phyloP scores from a whole-genome alignment of 2,113 vertebrate genomes.

The Gavialis gangeticus region DNA sequence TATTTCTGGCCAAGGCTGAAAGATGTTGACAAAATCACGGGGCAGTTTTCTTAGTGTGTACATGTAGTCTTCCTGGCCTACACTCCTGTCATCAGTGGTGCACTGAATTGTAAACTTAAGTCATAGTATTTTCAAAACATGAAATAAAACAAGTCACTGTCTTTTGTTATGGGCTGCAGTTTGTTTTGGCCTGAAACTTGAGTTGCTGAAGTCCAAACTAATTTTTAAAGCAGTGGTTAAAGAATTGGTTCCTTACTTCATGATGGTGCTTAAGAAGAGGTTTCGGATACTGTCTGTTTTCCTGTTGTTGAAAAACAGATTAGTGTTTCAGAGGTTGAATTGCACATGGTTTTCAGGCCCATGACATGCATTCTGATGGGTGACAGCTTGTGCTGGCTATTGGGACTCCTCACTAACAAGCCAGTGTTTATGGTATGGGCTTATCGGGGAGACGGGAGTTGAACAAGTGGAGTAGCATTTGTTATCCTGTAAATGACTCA shows the following conservation, averaged over 20 bases:
- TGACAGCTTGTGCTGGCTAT: rapidly evolving
- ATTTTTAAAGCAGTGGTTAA: not conserved
- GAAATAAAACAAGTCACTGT: not conserved
- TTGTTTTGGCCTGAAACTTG: slow-evolving; percentile 13
- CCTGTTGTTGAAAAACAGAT: not conserved
- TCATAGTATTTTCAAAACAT: not conserved
- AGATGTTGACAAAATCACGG: not conserved
- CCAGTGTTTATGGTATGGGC: rapidly evolving
- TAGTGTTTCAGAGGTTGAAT: not conserved
- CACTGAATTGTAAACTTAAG: not conserved
- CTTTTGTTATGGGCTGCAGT: not conserved
- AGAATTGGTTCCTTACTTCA: slow-evolving; percentile 1
- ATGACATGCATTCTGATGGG: not conserved
- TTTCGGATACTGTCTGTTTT: not conserved
- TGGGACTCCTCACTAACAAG: not conserved
- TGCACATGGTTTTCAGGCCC: not conserved
- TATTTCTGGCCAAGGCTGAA: not conserved
- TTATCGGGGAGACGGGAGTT: not conserved
- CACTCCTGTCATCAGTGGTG: not conserved
- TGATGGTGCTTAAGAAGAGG: not conserved
- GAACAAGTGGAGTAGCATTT: not conserved
- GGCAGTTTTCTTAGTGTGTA: not conserved
- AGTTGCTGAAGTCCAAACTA: not conserved
- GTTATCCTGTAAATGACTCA: not conserved
- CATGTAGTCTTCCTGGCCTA: not conserved